These are phyloP conservation scores for Drosophila hydei DNA, from an alignment of 1,140 invertebrate species.

Conservation along the genomic window DNA sequence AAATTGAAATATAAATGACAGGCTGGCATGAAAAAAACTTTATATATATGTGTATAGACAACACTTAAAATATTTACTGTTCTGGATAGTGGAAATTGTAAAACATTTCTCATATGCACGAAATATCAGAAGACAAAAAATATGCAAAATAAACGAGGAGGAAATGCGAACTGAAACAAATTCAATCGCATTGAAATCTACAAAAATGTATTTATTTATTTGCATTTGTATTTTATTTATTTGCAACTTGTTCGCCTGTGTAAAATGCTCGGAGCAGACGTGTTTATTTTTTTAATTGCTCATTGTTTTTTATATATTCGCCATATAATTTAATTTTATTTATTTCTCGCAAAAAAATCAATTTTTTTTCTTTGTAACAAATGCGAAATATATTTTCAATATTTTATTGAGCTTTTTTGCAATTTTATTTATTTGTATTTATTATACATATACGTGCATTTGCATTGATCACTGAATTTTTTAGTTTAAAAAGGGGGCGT, in stretches of 20 bases:
- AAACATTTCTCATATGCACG: slow-evolving; percentile 59
- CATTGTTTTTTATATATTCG: slow-evolving; percentile 60
- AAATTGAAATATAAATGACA: slow-evolving; percentile 79
- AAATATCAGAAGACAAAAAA: slow-evolving; percentile 22
- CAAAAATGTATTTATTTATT: slow-evolving; percentile 69
- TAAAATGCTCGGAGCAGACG: slow-evolving; percentile 63
- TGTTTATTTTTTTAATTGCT: slow-evolving; percentile 79
- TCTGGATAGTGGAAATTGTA: slow-evolving; percentile 67
- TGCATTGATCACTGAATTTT: slow-evolving; percentile 51
- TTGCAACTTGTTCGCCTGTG: slow-evolving; percentile 44
- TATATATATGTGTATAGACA: slow-evolving; percentile 26
- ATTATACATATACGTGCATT: slow-evolving; percentile 41
- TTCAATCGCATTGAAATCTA: slow-evolving; percentile 64
- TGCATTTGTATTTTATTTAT: slow-evolving; percentile 54
- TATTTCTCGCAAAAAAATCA: slow-evolving; percentile 53
- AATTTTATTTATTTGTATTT: slow-evolving; percentile 8
- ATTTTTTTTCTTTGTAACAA: slow-evolving; percentile 8
- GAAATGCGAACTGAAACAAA: slow-evolving; percentile 22
- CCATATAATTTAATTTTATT: slow-evolving; percentile 80
- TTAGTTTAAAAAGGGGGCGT: neutral
- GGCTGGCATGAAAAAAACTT: slow-evolving; percentile 41
- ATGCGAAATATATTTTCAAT: slow-evolving; percentile 68
- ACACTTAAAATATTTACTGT: slow-evolving; percentile 78
- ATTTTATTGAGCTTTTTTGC: slow-evolving; percentile 45
- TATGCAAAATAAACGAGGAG: slow-evolving; percentile 22